These are phyloP conservation scores for Phorcus lineatus DNA, from an alignment of 2,888 invertebrate genomes.

Conservation along the genomic window DNA sequence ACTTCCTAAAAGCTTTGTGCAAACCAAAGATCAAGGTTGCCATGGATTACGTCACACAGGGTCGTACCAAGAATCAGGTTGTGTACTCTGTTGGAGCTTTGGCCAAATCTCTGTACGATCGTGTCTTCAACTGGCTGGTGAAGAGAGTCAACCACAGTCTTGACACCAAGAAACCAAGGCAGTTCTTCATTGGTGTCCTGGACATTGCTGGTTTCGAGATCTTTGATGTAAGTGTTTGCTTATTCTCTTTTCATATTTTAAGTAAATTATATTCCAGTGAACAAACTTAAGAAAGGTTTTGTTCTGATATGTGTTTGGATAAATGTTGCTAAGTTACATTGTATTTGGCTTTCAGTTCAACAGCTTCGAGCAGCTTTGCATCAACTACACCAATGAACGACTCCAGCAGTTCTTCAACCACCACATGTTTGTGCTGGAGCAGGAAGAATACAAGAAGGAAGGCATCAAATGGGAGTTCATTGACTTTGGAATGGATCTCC, in stretches of 20 bases:
- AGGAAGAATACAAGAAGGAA: slow-evolving; percentile 95
- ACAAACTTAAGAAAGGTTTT: not conserved
- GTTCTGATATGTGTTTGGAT: not conserved
- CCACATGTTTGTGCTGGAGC: slow-evolving; percentile 97
- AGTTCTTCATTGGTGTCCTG: slow-evolving; percentile 99
- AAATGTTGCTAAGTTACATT: not conserved
- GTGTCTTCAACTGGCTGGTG: slow-evolving; percentile 87
- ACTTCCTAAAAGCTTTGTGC: slow-evolving; percentile 85
- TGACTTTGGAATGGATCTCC: slow-evolving; percentile 94
- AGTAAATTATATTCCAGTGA: not conserved
- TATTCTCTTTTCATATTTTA: not conserved
- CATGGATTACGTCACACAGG: slow-evolving; percentile 98
- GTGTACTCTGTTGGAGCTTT: slow-evolving; percentile 75
- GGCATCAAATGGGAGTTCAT: slow-evolving; percentile 97
- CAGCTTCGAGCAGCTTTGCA: slow-evolving; percentile 98
- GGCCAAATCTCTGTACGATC: slow-evolving; percentile 76
- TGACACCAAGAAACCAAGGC: slow-evolving; percentile 98
- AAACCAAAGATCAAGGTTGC: slow-evolving; percentile 97
- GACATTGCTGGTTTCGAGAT: slow-evolving; percentile 99
- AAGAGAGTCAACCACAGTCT: slow-evolving; percentile 99
- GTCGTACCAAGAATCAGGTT: slow-evolving; percentile 91
- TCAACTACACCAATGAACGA: slow-evolving; percentile 98
- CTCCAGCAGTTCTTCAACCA: slow-evolving; percentile 99
- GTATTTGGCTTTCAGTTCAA: slow-evolving; percentile 84
- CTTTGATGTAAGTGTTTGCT: slow-evolving; percentile 87